Conservation (phyloP, 1,140 invertebrate species). For the Panonychus citri region DNA sequence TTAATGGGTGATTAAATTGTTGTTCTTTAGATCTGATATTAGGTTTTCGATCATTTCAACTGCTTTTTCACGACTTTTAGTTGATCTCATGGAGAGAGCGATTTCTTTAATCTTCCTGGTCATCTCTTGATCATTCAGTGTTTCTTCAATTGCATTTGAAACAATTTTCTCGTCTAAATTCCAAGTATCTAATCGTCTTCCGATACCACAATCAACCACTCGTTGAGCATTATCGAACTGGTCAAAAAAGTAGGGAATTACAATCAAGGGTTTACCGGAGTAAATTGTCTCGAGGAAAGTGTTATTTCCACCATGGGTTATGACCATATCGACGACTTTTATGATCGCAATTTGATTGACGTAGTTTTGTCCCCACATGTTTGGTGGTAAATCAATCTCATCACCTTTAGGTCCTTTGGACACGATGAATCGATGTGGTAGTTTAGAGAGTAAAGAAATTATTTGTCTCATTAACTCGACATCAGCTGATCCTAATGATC, state of each 20-base stretch:
- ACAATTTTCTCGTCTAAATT: not conserved
- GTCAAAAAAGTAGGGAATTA: conserved; percentile 8
- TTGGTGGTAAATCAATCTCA: not conserved
- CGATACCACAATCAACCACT: conserved; percentile 6
- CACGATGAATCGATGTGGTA: conserved; percentile 4
- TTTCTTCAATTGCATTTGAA: not conserved
- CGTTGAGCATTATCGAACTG: conserved; percentile 11
- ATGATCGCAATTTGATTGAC: conserved; percentile 4
- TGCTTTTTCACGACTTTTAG: not conserved
- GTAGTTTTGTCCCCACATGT: conserved; percentile 6
- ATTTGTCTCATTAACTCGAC: conserved; percentile 4
- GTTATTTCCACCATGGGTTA: conserved; percentile 19
- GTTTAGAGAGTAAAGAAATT: not conserved
- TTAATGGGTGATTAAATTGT: too few relatives aligned
- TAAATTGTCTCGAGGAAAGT: not conserved
- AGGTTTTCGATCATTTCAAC: not conserved
- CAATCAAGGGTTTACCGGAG: not conserved
- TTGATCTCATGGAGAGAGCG: not conserved
- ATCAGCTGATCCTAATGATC: conserved; percentile 13
- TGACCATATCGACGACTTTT: conserved; percentile 14
- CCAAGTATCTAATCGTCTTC: not conserved
- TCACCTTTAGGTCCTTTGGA: not conserved
- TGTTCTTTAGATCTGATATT: too few relatives aligned
- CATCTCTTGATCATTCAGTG: not conserved
- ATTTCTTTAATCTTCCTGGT: not conserved